phyloP scores from a whole-genome alignment of 2,113 vertebrate species.

The Salminus brasiliensis region DNA sequence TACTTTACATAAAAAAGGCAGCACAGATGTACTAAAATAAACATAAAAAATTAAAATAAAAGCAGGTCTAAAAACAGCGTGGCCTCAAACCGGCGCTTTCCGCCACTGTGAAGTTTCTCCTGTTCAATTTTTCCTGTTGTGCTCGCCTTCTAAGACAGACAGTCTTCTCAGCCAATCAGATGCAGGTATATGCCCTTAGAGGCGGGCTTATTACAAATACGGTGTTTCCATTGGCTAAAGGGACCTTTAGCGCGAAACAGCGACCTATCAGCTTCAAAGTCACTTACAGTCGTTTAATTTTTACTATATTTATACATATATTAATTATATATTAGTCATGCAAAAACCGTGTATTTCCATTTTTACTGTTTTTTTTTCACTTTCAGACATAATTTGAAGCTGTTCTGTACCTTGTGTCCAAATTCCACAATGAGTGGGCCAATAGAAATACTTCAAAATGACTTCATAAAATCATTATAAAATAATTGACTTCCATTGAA shows the following conservation, averaged over 20 bases:
- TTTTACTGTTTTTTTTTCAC: not conserved
- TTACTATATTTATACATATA: not conserved
- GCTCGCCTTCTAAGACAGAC: not conserved
- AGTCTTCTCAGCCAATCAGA: not conserved
- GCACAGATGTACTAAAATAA: not conserved
- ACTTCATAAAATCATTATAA: too few species aligned
- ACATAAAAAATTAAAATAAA: not conserved
- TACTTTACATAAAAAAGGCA: not conserved
- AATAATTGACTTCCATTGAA: too few species aligned
- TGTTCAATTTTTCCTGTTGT: slow-evolving; percentile 16
- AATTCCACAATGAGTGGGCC: too few species aligned
- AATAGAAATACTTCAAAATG: too few species aligned
- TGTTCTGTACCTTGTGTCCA: too few species aligned
- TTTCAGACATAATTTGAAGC: too few species aligned
- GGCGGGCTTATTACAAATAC: not conserved
- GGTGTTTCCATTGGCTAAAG: slow-evolving; percentile 1
- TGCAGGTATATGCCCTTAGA: not conserved
- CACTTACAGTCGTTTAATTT: not conserved
- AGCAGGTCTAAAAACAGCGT: not conserved
- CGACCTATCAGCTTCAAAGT: not conserved
- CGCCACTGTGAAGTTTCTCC: not conserved
- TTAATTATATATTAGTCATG: not conserved
- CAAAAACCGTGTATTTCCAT: too few species aligned
- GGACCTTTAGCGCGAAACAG: not conserved
- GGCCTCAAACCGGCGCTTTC: not conserved